These are phyloP conservation scores for Esox lucius DNA, from an alignment of 2,797 vertebrate species.

Conservation along the genomic window DNA sequence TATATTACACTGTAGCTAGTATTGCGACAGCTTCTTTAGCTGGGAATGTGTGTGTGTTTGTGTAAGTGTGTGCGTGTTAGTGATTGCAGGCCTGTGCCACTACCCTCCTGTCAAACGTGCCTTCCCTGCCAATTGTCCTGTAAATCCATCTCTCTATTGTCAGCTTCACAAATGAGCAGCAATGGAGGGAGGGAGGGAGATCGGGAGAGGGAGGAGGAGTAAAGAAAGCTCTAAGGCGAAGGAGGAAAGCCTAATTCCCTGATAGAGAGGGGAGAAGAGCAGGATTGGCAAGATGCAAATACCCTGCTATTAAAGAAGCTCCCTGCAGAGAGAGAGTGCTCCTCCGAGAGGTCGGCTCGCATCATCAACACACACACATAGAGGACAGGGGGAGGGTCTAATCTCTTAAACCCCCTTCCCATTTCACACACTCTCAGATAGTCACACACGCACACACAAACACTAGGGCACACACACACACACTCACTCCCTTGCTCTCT, in stretches of 20 bases:
- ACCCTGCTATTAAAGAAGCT: constrained; percentile 54
- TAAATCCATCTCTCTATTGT: constrained; percentile 71
- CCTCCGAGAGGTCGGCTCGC: constrained; percentile 51
- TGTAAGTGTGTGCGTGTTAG: constrained; percentile 22
- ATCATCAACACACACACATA: constrained; percentile 9
- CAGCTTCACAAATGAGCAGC: constrained; percentile 58
- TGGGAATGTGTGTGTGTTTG: no score
- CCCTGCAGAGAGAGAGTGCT: constrained; percentile 56
- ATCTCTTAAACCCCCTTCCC: constrained; percentile 65
- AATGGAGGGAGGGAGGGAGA: constrained; percentile 43
- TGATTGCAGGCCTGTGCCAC: constrained; percentile 42
- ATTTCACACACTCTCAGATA: constrained; percentile 1
- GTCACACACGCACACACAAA: constrained; percentile 7
- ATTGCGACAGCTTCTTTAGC: no score
- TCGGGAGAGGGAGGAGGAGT: constrained; percentile 24
- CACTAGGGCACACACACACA: constrained; percentile 1
- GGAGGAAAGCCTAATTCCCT: constrained; percentile 24
- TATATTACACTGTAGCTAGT: background rate
- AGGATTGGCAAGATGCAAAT: constrained; percentile 68
- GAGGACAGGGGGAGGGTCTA: constrained; percentile 57
- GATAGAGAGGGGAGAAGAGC: constrained; percentile 54
- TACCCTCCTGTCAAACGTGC: constrained; percentile 47
- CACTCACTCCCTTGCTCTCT: constrained; percentile 17
- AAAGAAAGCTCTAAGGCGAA: constrained; percentile 38
- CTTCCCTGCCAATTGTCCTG: constrained; percentile 69